A percentile compares a stretch with the other conserved stretches of the same genome.
Evolutionary conservation across 2,888 invertebrate genomes (phyloP).

Genomic region (Rhamnusium bicolor): DNA sequence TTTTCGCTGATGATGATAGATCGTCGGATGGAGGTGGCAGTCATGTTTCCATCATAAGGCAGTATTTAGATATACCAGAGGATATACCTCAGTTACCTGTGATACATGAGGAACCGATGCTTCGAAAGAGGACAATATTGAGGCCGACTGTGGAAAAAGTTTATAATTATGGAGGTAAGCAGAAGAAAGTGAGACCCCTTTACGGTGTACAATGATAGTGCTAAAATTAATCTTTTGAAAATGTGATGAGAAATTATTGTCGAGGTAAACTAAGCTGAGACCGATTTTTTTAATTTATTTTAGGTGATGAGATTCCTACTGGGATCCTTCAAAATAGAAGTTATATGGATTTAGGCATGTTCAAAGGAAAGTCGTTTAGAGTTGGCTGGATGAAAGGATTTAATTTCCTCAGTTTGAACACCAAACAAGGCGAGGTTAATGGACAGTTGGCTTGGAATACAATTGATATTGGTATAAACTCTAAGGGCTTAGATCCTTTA

Average conservation of each 20-base stretch:
- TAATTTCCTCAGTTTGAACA: slow-evolving; percentile 65
- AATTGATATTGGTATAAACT: slow-evolving; percentile 38
- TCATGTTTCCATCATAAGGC: slow-evolving; percentile 55
- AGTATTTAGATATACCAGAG: slow-evolving; percentile 56
- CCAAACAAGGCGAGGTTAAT: slow-evolving; percentile 42
- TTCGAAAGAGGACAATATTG: slow-evolving; percentile 45
- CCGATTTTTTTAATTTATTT: neutral
- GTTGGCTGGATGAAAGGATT: slow-evolving; percentile 84
- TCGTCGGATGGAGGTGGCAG: slow-evolving; percentile 54
- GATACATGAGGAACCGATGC: slow-evolving; percentile 42
- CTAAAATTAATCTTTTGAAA: too few species aligned
- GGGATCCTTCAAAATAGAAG: slow-evolving; percentile 50
- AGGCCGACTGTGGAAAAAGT: slow-evolving; percentile 56
- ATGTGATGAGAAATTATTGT: too few species aligned
- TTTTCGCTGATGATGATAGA: slow-evolving; percentile 58
- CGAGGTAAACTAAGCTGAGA: too few species aligned
- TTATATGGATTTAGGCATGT: slow-evolving; percentile 75
- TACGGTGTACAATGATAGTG: neutral
- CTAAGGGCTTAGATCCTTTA: slow-evolving; percentile 34
- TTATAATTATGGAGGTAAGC: slow-evolving; percentile 53
- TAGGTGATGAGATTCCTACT: slow-evolving; percentile 34
- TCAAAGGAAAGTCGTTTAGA: slow-evolving; percentile 79
- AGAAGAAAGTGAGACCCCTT: too few species aligned
- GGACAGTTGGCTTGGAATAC: slow-evolving; percentile 47
- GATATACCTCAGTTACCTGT: slow-evolving; percentile 51